phyloP scores from a whole-genome alignment of 2,888 invertebrate species.

The Eupithecia subfuscata region DNA sequence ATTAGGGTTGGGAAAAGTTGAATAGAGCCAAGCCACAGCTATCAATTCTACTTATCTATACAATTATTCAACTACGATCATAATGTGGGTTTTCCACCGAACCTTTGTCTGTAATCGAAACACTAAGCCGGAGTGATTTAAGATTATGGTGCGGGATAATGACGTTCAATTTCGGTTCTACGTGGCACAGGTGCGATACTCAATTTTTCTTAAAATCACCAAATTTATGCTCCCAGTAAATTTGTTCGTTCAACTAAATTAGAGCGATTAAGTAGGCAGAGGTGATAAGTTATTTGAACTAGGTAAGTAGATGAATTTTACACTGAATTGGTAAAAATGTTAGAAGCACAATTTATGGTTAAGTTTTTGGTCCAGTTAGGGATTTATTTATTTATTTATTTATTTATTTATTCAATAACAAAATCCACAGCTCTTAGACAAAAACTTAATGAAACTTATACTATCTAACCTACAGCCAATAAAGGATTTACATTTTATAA shows the following conservation, averaged over 20 bases:
- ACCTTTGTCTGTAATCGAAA: constrained; percentile 83
- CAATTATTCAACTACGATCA: constrained; percentile 82
- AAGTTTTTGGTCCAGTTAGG: constrained; percentile 39
- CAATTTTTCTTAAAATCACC: constrained; percentile 73
- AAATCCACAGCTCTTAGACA: no score
- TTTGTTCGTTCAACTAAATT: constrained; percentile 58
- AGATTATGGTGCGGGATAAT: constrained; percentile 83
- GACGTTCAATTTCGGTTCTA: constrained; percentile 75
- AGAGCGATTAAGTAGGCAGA: constrained; percentile 48
- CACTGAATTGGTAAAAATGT: constrained; percentile 17
- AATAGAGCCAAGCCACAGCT: constrained; percentile 54
- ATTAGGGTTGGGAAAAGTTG: constrained; percentile 30
- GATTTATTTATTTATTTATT: no score
- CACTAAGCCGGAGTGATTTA: constrained; percentile 83
- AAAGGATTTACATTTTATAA: no score
- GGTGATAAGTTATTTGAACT: constrained; percentile 45
- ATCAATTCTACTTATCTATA: constrained; percentile 80
- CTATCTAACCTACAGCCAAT: no score
- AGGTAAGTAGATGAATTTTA: constrained; percentile 26
- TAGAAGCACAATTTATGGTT: constrained; percentile 23
- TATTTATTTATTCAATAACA: no score
- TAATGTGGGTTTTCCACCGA: constrained; percentile 79
- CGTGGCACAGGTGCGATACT: constrained; percentile 73
- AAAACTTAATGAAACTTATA: no score
- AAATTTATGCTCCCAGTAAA: constrained; percentile 66